Base-by-base conservation (phyloP, 2,797 vertebrate species). In the Perodicticus potto region DNA sequence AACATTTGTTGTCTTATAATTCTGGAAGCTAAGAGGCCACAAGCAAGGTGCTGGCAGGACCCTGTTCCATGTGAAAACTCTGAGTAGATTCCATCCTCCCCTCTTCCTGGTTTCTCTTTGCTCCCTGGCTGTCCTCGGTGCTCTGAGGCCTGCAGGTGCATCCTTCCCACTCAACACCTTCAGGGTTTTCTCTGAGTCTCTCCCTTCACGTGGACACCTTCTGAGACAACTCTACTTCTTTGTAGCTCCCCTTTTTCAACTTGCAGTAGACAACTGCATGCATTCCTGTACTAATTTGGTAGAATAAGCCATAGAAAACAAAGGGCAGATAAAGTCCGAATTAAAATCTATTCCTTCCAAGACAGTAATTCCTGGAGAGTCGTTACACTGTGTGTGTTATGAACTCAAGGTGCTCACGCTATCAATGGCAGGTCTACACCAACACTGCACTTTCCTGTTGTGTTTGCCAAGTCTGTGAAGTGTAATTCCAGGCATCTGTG, bases 341-440 rank as follows among this genome's bases (percentile, higher is more conserved):
- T 63, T 55, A 37, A 69, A 94, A 70, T 45, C 2, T 17, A 5
- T 78, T 63, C 12, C 32, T 76, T 45, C 43, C 7, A 20, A 76
- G 72, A 67, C 5, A 25, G 40, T 23, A n/a, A 63, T 70, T 80
- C 59, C 55, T 4, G 70, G 40, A 19, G 12, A 5, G 23, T 37
- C 2, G 40, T 49, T 1, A n/a, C 8, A 27, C 13, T 1, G 16
- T 20, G 43, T 69, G 12, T 9, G 16, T 23, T 37, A n/a, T 55
- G 17, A 49, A 4, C 37, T 32, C 13, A 40, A 1, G 0, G 13
- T 3, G 65, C 72, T 19, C 12, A 34, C 0, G 9, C 14, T 12
- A 22, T n/a, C 5, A 34, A 1, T 4, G 37, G 17, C 19, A 14
- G 34, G 32, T 10, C 72, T 40, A 7, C 29, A 19, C 25, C 34